phyloP scores from a whole-genome alignment of 2,797 vertebrate species.

The Carduelis carduelis region DNA sequence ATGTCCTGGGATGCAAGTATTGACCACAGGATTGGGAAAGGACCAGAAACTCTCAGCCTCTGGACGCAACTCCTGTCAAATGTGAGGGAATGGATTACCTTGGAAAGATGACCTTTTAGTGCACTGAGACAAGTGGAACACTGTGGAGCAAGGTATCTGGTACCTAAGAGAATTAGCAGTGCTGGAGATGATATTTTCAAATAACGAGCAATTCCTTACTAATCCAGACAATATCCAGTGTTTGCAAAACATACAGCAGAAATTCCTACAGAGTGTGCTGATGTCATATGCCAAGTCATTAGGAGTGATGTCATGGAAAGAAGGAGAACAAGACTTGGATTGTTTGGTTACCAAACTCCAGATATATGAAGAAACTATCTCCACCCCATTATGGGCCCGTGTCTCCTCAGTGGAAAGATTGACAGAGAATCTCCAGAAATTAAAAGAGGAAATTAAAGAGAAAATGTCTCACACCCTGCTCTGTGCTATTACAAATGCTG shows the following conservation, averaged over 20 bases:
- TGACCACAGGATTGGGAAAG: neutral
- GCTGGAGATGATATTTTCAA: neutral
- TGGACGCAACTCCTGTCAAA: neutral
- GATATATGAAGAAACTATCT: neutral
- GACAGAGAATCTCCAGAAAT: neutral
- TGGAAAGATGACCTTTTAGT: neutral
- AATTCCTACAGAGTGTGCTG: neutral
- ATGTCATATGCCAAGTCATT: neutral
- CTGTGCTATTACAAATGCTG: neutral
- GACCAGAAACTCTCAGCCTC: neutral
- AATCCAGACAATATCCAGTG: neutral
- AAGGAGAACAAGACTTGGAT: neutral
- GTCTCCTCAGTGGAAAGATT: neutral
- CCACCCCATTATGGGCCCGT: fast-evolving
- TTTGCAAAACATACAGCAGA: fast-evolving
- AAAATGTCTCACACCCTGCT: neutral
- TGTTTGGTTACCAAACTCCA: neutral
- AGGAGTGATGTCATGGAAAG: neutral
- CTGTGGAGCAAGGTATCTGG: neutral
- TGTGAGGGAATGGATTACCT: neutral
- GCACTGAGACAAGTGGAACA: neutral
- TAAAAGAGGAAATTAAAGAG: neutral
- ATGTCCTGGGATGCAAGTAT: neutral
- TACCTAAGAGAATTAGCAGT: neutral
- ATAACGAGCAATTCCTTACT: neutral